Evolutionary conservation across 2,113 vertebrate species (phyloP).

Genomic region (Takifugu flavidus): DNA sequence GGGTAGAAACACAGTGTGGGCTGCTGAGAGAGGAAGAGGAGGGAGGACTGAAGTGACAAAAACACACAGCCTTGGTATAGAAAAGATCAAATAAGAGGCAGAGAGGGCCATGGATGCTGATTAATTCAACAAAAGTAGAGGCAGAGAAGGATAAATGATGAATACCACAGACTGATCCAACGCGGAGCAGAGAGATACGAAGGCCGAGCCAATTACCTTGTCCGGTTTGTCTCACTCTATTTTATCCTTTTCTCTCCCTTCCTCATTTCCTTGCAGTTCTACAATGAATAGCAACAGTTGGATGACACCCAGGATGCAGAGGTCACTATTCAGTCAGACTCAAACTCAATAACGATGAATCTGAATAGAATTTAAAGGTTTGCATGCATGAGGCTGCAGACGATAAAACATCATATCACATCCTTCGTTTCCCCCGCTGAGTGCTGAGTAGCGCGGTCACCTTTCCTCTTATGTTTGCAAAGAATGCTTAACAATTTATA

Average conservation of each 20-base stretch:
- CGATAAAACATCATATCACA: background rate
- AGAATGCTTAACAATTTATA: background rate
- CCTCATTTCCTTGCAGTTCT: background rate
- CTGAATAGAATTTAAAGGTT: slow-evolving; percentile 56
- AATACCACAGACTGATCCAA: slow-evolving; percentile 6
- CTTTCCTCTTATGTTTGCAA: slow-evolving; percentile 12
- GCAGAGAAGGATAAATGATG: background rate
- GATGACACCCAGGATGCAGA: background rate
- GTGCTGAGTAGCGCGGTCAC: slow-evolving; percentile 25
- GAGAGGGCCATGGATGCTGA: background rate
- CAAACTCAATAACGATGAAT: slow-evolving; percentile 24
- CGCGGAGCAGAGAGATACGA: slow-evolving; percentile 6
- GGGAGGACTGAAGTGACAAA: slow-evolving; percentile 12
- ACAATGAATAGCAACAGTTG: too few relatives aligned
- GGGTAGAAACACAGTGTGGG: slow-evolving; percentile 10
- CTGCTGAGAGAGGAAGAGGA: slow-evolving; percentile 6
- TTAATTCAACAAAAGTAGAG: background rate
- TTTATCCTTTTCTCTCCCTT: background rate
- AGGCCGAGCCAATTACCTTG: slow-evolving; percentile 16
- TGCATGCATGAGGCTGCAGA: slow-evolving; percentile 13
- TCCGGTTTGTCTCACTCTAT: background rate
- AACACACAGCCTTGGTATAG: slow-evolving; percentile 37
- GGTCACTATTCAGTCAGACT: background rate
- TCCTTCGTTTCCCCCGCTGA: slow-evolving; percentile 9
- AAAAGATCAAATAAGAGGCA: slow-evolving; percentile 9